These are phyloP conservation scores for Agrenia bidenticulata DNA, from an alignment of 2,888 invertebrate species.

Conservation along the genomic window DNA sequence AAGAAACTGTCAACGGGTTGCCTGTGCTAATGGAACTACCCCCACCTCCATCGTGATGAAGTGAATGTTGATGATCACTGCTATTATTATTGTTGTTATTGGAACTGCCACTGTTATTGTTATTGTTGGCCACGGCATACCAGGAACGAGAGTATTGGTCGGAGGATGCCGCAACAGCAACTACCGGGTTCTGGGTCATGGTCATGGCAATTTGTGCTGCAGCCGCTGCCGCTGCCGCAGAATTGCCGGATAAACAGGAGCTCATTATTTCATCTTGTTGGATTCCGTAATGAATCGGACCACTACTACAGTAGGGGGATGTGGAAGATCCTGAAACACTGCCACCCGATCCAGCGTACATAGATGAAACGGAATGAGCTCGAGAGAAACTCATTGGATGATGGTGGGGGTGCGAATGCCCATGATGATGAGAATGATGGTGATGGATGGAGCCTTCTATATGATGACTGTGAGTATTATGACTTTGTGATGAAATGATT, in stretches of 20 bases:
- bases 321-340: conserved; percentile 1
- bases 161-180: conserved; percentile 33
- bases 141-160: conserved; percentile 46
- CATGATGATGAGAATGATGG: conserved; percentile 26
- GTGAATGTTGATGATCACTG: conserved; percentile 29
- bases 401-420: conserved; percentile 28
- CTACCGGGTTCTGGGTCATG: conserved; percentile 34
- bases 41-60: conserved; percentile 31
- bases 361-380: conserved; percentile 37
- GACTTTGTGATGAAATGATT: conserved; percentile 22
- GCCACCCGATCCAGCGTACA: conserved; percentile 23
- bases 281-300: conserved; percentile 37
- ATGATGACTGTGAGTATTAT: conserved; percentile 21
- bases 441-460: conserved; percentile 18
- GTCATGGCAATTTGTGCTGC: conserved; percentile 43
- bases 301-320: conserved; percentile 33
- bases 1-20: conserved; percentile 9
- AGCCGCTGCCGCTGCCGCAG: conserved; percentile 40
- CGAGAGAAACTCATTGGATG: conserved; percentile 42
- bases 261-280: conserved; percentile 44
- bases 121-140: conserved; percentile 45
- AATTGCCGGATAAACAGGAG: conserved; percentile 29
- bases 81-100: conserved; percentile 24
- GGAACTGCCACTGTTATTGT: conserved; percentile 28
- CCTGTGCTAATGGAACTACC: conserved; percentile 21